Percentiles rank a stretch among this genome's conserved stretches.
Conservation (phyloP, 2,888 invertebrate species). For the Tridacna crocea region DNA sequence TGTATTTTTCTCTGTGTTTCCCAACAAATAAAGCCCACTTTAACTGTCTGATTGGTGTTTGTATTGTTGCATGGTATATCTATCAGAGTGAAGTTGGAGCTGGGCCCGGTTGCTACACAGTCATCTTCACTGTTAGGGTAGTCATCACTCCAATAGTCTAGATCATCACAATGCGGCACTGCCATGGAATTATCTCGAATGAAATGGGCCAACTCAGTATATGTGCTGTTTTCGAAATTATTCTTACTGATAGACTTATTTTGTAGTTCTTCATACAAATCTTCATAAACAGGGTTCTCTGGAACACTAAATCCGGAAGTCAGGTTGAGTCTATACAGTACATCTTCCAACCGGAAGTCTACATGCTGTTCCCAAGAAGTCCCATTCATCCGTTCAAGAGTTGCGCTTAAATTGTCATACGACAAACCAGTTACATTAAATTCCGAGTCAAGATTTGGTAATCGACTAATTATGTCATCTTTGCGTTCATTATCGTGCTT, state of each 20-base stretch:
- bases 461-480: neutral
- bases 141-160: neutral
- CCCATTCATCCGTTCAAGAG: neutral
- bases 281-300: neutral
- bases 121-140: conserved; percentile 2
- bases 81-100: conserved; percentile 4
- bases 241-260: neutral
- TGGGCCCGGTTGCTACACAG: conserved; percentile 9
- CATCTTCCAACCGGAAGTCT: conserved; percentile 1
- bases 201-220: conserved; percentile 2
- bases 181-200: neutral
- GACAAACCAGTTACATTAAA: neutral
- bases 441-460: neutral
- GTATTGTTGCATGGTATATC: neutral
- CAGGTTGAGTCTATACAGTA: neutral
- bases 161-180: neutral
- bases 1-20: conserved; percentile 12
- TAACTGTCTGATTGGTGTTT: neutral
- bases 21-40: conserved; percentile 13
- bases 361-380: neutral
- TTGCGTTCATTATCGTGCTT: neutral
- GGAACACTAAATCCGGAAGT: conserved; percentile 9
- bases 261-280: neutral
- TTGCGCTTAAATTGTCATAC: neutral
- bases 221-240: neutral